Percentiles rank a stretch among this genome's conserved stretches.
Evolutionary conservation across 2,888 invertebrate genomes (phyloP).

Genomic region (Leptopterna dolabrata): DNA sequence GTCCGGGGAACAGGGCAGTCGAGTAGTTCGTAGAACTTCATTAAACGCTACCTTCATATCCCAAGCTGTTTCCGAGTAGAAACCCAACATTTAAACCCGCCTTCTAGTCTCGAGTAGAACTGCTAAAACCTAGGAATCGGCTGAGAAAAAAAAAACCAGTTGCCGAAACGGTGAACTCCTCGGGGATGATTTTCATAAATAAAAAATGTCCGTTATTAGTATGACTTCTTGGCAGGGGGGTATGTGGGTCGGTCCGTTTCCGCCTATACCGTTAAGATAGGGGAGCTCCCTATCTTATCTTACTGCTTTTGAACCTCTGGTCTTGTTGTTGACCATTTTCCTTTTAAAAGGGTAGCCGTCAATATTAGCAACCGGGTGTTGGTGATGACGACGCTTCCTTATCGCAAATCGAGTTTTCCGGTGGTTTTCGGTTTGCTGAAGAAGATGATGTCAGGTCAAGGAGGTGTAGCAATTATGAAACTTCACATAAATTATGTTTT

Average conservation of each 20-base stretch:
- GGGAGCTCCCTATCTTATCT: constrained; percentile 19
- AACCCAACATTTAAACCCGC: neutral
- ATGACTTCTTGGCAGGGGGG: neutral
- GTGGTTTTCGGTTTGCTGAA: too few relatives aligned
- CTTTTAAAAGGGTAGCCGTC: neutral
- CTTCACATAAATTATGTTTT: too few relatives aligned
- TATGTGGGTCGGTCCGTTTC: constrained; percentile 31
- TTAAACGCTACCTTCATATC: neutral
- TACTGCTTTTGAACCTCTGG: neutral
- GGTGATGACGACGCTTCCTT: neutral
- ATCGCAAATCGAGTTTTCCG: neutral
- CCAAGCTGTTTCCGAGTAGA: neutral
- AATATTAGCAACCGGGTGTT: neutral
- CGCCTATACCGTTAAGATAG: constrained; percentile 33
- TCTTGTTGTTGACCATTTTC: neutral
- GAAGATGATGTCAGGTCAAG: too few relatives aligned
- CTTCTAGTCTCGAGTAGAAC: neutral
- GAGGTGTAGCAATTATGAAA: too few relatives aligned
- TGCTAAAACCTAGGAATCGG: neutral
- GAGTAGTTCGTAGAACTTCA: neutral
- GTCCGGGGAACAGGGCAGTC: neutral
- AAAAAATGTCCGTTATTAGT: neutral
- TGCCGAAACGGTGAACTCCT: neutral
- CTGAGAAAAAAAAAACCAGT: neutral
- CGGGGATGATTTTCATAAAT: neutral